Conservation (phyloP, 2,113 vertebrate genomes). For the Carassius auratus region DNA sequence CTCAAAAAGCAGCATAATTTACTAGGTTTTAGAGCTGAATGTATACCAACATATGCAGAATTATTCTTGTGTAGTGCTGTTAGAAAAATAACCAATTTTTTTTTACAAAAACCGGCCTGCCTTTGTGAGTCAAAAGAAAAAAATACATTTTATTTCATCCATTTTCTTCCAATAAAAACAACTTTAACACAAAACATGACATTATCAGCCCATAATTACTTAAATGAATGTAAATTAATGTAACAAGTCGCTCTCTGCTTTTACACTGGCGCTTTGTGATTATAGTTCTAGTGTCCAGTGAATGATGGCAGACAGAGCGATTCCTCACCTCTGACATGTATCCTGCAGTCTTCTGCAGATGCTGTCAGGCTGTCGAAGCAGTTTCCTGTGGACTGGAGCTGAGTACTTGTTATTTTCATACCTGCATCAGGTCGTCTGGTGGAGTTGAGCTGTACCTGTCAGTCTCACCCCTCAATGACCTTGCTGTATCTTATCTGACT, state of each 20-base stretch:
- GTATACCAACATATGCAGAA: too few relatives aligned
- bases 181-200: too few relatives aligned
- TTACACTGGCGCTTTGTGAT: not conserved
- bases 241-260: not conserved
- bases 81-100: too few relatives aligned
- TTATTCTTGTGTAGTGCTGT: too few relatives aligned
- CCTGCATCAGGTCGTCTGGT: slow-evolving; percentile 30
- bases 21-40: too few relatives aligned
- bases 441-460: slow-evolving; percentile 50
- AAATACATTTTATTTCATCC: too few relatives aligned
- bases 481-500: slow-evolving; percentile 45
- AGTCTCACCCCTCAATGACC: slow-evolving; percentile 55
- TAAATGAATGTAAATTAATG: not conserved
- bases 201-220: too few relatives aligned
- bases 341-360: slow-evolving; percentile 18
- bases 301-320: not conserved
- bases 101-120: too few relatives aligned
- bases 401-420: slow-evolving; percentile 14
- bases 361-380: not conserved
- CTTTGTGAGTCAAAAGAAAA: too few relatives aligned
- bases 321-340: not conserved
- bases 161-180: too few relatives aligned
- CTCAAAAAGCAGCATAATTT: too few relatives aligned
- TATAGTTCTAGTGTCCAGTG: not conserved
- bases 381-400: slow-evolving; percentile 20